phyloP scores from a whole-genome alignment of 2,113 vertebrate species.

The Dryoscopus gambensis region DNA sequence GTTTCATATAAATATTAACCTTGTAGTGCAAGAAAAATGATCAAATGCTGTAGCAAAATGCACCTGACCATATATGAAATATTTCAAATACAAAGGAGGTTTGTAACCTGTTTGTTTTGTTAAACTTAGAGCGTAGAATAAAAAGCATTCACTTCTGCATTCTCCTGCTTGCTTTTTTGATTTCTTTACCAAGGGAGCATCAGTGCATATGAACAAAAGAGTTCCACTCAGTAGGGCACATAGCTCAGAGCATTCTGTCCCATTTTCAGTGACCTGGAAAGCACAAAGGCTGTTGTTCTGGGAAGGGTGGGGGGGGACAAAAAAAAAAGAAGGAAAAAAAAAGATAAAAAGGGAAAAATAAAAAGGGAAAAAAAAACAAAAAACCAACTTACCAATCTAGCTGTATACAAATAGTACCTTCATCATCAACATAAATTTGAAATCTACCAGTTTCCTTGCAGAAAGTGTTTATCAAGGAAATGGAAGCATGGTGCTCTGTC shows the following conservation, averaged over 20 bases:
- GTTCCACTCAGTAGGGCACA: constrained; percentile 48
- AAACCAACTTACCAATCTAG: background rate
- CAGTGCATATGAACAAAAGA: constrained; percentile 46
- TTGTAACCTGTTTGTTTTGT: constrained; percentile 1
- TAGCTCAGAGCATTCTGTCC: constrained; percentile 59
- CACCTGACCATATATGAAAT: constrained; percentile 12
- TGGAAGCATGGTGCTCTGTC: background rate
- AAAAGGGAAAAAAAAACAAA: fast-evolving
- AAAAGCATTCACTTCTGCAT: background rate
- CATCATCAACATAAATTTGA: constrained; percentile 45
- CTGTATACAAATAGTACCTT: constrained; percentile 2
- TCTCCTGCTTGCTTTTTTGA: constrained; percentile 19
- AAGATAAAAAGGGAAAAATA: background rate
- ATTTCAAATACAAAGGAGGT: background rate
- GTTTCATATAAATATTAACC: background rate
- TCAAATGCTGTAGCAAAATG: background rate
- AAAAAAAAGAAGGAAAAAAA: background rate
- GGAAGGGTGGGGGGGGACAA: background rate
- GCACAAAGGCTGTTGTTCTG: background rate
- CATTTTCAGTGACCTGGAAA: constrained; percentile 71
- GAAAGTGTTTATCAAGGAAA: constrained; percentile 37
- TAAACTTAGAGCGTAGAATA: constrained; percentile 7
- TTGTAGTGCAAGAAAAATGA: background rate
- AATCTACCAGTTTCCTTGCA: constrained; percentile 35
- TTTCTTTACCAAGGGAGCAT: constrained; percentile 12